These are phyloP conservation scores for Phataginus tricuspis DNA, from an alignment of 2,797 vertebrate species.

Conservation along the genomic window DNA sequence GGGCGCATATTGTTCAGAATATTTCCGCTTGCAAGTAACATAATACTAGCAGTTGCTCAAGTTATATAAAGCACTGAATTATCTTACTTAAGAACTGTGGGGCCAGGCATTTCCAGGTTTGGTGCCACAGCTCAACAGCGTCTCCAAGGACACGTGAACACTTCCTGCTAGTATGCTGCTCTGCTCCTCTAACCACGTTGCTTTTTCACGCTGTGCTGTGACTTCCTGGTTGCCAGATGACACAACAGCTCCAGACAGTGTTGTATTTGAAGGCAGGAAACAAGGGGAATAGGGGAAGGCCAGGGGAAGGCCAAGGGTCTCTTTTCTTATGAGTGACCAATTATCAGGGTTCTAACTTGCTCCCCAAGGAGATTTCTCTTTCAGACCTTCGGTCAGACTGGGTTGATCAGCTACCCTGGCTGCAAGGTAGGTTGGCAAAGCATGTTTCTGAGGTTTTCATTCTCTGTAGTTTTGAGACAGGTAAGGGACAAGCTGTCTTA, in stretches of 20 bases:
- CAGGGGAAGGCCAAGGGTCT: background rate
- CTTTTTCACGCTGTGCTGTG: background rate
- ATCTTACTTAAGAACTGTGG: background rate
- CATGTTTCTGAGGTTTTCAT: background rate
- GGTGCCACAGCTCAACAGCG: background rate
- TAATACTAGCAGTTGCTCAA: background rate
- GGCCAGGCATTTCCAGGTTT: background rate
- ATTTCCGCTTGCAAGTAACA: background rate
- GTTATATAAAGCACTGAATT: background rate
- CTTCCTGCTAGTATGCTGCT: background rate
- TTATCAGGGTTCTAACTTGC: background rate
- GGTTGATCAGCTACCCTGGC: background rate
- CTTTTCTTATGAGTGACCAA: background rate
- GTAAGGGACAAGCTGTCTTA: background rate
- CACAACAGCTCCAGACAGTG: background rate
- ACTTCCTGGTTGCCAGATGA: background rate
- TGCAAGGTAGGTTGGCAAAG: background rate
- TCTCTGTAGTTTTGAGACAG: background rate
- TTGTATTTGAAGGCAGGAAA: background rate
- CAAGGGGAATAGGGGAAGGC: no score
- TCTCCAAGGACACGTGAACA: background rate
- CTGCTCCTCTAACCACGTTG: background rate
- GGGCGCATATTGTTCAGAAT: background rate
- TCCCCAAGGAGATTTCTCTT: background rate
- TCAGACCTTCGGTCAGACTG: background rate